Evolutionary conservation across 2,113 vertebrate species (phyloP).

Genomic region (Donacobius atricapilla): DNA sequence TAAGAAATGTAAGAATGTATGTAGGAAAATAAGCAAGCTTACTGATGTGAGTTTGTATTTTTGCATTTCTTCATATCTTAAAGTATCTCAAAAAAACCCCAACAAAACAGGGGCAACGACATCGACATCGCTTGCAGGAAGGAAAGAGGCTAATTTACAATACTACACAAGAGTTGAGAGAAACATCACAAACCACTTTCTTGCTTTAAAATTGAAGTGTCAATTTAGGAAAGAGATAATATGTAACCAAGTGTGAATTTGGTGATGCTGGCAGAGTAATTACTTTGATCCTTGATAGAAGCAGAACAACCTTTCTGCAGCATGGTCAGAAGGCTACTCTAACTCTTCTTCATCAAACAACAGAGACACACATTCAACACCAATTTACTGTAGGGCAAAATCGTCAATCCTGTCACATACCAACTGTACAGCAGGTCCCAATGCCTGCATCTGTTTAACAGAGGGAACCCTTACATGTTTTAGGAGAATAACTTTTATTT

Average conservation of each 20-base stretch:
- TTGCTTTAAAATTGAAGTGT: background rate
- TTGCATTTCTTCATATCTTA: background rate
- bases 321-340: background rate
- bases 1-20: background rate
- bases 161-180: background rate
- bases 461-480: background rate
- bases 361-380: background rate
- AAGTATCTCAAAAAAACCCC: background rate
- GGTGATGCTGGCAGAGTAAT: background rate
- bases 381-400: background rate
- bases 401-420: background rate
- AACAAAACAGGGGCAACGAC: background rate
- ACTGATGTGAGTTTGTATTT: background rate
- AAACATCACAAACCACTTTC: background rate
- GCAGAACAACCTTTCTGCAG: background rate
- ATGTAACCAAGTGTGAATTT: background rate
- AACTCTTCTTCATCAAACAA: background rate
- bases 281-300: background rate
- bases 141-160: background rate
- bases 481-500: background rate
- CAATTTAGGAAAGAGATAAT: background rate
- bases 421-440: background rate
- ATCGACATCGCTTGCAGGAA: no score
- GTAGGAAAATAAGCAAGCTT: background rate
- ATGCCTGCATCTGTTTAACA: background rate